These are phyloP conservation scores for Thumatha senex DNA, from an alignment of 2,888 invertebrate genomes.

Conservation along the genomic window DNA sequence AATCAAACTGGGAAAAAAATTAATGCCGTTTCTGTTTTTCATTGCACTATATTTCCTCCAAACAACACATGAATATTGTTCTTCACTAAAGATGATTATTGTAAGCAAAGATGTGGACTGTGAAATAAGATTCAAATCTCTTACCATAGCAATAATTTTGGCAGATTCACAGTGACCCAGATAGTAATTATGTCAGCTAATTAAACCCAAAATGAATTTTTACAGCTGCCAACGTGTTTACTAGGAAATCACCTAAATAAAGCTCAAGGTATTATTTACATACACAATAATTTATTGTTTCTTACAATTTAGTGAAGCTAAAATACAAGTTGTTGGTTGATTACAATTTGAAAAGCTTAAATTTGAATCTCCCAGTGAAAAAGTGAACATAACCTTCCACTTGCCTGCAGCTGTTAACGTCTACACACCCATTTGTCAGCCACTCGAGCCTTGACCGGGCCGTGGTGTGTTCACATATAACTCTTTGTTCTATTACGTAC, in stretches of 20 bases:
- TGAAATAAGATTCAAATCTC: slow-evolving; percentile 25
- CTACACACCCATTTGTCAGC: slow-evolving; percentile 68
- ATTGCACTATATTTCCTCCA: neutral
- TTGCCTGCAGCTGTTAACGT: slow-evolving; percentile 62
- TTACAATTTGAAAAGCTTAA: slow-evolving; percentile 80
- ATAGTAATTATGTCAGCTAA: slow-evolving; percentile 40
- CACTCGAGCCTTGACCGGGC: slow-evolving; percentile 56
- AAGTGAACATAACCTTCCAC: slow-evolving; percentile 73
- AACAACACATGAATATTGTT: neutral
- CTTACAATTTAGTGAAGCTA: slow-evolving; percentile 84
- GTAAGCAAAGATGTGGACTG: slow-evolving; percentile 7
- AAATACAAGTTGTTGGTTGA: slow-evolving; percentile 80
- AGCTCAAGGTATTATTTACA: slow-evolving; percentile 79
- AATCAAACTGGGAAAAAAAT: neutral
- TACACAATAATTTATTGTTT: slow-evolving; percentile 84
- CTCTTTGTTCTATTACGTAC: slow-evolving; percentile 43
- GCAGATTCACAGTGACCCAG: slow-evolving; percentile 42
- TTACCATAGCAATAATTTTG: slow-evolving; percentile 31
- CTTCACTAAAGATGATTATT: neutral
- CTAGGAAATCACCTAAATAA: slow-evolving; percentile 76
- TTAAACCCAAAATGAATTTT: slow-evolving; percentile 37
- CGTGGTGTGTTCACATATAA: slow-evolving; percentile 38
- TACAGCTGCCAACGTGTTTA: slow-evolving; percentile 49
- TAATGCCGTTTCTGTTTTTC: neutral
- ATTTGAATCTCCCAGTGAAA: slow-evolving; percentile 73